These are phyloP conservation scores for Cirrhinus mrigala DNA, from an alignment of 2,797 vertebrate species.

Conservation along the genomic window DNA sequence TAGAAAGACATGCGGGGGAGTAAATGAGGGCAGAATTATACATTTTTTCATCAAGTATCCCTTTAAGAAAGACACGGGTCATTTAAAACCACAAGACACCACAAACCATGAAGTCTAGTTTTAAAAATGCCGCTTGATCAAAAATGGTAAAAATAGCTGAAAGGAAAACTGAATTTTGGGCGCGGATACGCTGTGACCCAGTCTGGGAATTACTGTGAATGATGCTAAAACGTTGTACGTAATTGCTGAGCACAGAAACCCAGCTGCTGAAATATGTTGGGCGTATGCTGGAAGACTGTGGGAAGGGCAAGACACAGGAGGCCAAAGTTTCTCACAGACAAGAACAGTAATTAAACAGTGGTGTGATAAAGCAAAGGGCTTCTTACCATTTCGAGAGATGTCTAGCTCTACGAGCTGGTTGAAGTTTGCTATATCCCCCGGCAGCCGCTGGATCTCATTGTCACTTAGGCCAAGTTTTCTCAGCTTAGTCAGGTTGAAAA, in stretches of 20 bases:
- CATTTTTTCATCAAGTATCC: background rate
- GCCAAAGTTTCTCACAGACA: conserved; percentile 32
- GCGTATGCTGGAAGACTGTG: conserved; percentile 31
- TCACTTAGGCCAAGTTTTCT: conserved; percentile 97
- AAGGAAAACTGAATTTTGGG: conserved; percentile 46
- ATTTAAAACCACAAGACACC: conserved; percentile 36
- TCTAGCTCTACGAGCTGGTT: conserved; percentile 98
- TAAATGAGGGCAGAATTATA: background rate
- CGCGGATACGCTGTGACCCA: conserved; percentile 37
- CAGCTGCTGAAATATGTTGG: conserved; percentile 40
- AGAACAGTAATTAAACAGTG: background rate
- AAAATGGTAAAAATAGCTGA: conserved; percentile 56
- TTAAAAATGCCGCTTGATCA: conserved; percentile 47
- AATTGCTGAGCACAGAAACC: conserved; percentile 51
- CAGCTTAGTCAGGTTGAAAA: conserved; percentile 96
- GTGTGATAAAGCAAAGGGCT: background rate
- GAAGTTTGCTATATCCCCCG: conserved; percentile 96
- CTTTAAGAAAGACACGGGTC: conserved; percentile 8
- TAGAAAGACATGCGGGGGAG: background rate
- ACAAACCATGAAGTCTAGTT: conserved; percentile 42
- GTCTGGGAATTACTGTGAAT: conserved; percentile 36
- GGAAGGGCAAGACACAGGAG: conserved; percentile 41
- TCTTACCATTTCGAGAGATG: conserved; percentile 93
- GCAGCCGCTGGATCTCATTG: conserved; percentile 96
- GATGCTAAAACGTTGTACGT: conserved; percentile 21